These are phyloP conservation scores for Apogon talboti DNA, from an alignment of 2,797 vertebrate species.

Conservation along the genomic window DNA sequence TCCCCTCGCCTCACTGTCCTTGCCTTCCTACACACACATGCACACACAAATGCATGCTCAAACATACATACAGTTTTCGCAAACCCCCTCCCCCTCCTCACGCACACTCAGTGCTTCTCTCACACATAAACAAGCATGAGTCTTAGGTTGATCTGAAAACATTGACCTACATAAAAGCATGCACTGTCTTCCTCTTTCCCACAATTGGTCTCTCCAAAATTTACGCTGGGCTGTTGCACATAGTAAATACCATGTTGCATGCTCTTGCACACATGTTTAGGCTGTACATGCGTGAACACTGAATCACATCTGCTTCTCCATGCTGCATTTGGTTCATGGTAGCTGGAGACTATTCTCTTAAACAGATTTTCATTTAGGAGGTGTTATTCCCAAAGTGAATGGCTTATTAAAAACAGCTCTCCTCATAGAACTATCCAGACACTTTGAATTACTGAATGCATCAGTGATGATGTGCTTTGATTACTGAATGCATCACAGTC, in stretches of 20 bases:
- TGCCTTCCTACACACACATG: slow-evolving; percentile 43
- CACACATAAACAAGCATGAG: slow-evolving; percentile 83
- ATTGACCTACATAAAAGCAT: slow-evolving; percentile 84
- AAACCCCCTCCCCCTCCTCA: slow-evolving; percentile 51
- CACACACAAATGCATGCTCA: slow-evolving; percentile 55
- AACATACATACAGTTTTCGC: slow-evolving; percentile 64
- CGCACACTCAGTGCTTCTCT: slow-evolving; percentile 69
- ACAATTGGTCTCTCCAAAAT: slow-evolving; percentile 57
- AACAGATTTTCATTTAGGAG: slow-evolving; percentile 15
- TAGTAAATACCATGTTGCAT: slow-evolving; percentile 31
- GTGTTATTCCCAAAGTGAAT: slow-evolving; percentile 1
- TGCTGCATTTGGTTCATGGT: slow-evolving; percentile 20
- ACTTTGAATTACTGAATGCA: background rate
- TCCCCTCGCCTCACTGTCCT: slow-evolving; percentile 32
- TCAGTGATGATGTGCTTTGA: too few species aligned
- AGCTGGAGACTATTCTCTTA: slow-evolving; percentile 28
- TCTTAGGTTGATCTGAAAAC: slow-evolving; percentile 82
- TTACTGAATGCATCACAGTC: slow-evolving; percentile 1
- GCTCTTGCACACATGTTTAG: slow-evolving; percentile 41
- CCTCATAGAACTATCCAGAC: slow-evolving; percentile 11
- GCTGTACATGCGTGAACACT: slow-evolving; percentile 25
- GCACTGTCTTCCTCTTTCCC: slow-evolving; percentile 64
- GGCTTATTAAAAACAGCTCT: slow-evolving; percentile 36
- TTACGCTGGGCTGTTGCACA: slow-evolving; percentile 36
- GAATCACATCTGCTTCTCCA: slow-evolving; percentile 15